Base-by-base conservation (phyloP, 2,888 invertebrate species). In the Trissolcus brochymenae region DNA sequence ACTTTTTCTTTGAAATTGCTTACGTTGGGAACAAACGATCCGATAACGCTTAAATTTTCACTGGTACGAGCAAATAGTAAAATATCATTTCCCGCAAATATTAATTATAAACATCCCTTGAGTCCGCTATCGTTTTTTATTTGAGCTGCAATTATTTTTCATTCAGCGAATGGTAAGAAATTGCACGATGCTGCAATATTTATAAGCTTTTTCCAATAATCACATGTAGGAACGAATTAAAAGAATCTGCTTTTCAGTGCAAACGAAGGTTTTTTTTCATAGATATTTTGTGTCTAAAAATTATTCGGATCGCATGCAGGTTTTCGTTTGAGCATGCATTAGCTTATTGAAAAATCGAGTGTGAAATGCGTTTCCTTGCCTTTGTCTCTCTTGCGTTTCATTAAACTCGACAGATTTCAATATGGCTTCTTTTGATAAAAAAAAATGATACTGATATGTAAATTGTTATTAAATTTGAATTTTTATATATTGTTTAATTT, bases 331-430 rank as follows among this genome's bases (percentile, higher is more conserved):
- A 59, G 65, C 60, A 59, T 68, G 70, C 65, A 62, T 73, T 73
- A 66, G 70, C 70, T 74, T 74, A 78, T 73, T 74, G 73, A 70
- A 74, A 77, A 78, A 74, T 65, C 66, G 59, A 65, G 73, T 70
- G 60, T 76, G 62, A 57, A 70, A 56, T 14, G 57, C 61, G 54
- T 62, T 64, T 76, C 62, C 13, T 59, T 61, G 54, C 25, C 62
- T 59, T 64, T 62, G 41, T 53, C 35, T 77, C 51, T 56, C 53
- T 62, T 59, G 51, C 51, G 60, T 73, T 55, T 67, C 64, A 62
- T 62, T 66, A 67, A 67, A 75, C 64, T 68, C 64, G 68, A 35
- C 35, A 35, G 7, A 35, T 35, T 35, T 7, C 35, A 35, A 35
- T 35, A 35, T 35, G 35, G 35, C 9, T 35, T 11, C 35, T 35